phyloP scores from a whole-genome alignment of 2,113 vertebrate species.

The Lepus europaeus region DNA sequence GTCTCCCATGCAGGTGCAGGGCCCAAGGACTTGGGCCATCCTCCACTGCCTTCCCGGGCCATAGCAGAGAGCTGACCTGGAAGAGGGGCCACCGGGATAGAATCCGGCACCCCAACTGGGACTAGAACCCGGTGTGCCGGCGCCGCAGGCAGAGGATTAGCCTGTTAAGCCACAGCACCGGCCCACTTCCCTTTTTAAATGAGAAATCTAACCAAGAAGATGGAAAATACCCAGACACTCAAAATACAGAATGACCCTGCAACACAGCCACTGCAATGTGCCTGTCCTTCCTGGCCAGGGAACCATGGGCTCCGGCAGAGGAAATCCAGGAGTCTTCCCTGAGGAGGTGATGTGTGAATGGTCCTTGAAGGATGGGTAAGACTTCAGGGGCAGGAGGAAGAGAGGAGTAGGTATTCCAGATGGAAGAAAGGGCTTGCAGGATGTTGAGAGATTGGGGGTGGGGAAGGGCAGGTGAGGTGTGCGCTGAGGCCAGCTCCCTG shows the following conservation, averaged over 20 bases:
- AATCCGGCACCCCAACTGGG: too few species aligned
- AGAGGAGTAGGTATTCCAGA: neutral
- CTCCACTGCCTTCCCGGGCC: too few species aligned
- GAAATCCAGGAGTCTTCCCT: neutral
- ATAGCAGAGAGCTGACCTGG: too few species aligned
- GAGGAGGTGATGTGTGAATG: neutral
- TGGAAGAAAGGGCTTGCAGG: neutral
- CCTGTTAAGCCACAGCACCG: too few species aligned
- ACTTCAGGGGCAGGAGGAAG: neutral
- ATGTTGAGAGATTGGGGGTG: too few species aligned
- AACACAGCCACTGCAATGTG: accelerated
- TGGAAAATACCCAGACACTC: neutral
- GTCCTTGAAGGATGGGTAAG: neutral
- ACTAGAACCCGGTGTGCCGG: too few species aligned
- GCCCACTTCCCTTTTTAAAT: constrained; percentile 13
- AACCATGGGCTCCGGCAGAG: neutral
- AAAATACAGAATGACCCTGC: neutral
- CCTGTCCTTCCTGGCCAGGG: neutral
- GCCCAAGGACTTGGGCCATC: too few species aligned
- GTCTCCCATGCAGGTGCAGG: too few species aligned
- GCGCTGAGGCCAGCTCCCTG: neutral
- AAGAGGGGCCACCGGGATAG: too few species aligned
- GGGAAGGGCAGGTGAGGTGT: neutral
- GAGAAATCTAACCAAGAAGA: neutral
- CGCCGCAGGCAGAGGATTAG: too few species aligned